phyloP scores from a whole-genome alignment of 2,113 vertebrate species.

The Melanerpes aurifrons region DNA sequence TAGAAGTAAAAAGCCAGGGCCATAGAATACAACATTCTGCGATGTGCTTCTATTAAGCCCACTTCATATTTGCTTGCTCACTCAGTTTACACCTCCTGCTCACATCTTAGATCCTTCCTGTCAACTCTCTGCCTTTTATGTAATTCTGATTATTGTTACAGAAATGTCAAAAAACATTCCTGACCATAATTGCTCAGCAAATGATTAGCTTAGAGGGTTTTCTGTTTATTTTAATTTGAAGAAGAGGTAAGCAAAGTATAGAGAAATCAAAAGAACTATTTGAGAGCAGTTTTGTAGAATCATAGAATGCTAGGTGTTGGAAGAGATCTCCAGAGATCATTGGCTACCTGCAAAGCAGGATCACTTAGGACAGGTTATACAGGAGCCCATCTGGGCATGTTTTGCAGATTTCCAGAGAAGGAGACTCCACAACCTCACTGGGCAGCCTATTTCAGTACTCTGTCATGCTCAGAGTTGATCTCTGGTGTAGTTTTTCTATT shows the following conservation, averaged over 20 bases:
- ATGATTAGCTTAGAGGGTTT: not conserved
- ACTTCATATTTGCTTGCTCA: not conserved
- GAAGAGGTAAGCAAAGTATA: not conserved
- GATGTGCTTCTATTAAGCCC: not conserved
- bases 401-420: too few species aligned
- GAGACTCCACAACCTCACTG: too few species aligned
- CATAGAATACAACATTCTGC: slow-evolving; percentile 14
- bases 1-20: not conserved
- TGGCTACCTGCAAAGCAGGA: too few species aligned
- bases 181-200: not conserved
- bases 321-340: too few species aligned
- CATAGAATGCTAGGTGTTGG: too few species aligned
- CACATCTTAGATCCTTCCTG: not conserved
- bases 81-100: slow-evolving; percentile 6
- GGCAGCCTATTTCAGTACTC: too few species aligned
- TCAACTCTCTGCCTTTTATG: not conserved
- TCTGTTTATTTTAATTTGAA: not conserved
- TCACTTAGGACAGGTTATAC: too few species aligned
- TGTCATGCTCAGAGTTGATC: not conserved
- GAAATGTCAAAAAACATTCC: not conserved
- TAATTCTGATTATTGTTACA: not conserved
- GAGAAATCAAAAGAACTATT: not conserved
- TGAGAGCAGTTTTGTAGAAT: not conserved
- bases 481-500: not conserved
- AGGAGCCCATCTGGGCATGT: too few species aligned